A percentile compares a stretch with the other conserved stretches of the same genome.
phyloP scores from a whole-genome alignment of 2,797 vertebrate species.

The Allobates femoralis region DNA sequence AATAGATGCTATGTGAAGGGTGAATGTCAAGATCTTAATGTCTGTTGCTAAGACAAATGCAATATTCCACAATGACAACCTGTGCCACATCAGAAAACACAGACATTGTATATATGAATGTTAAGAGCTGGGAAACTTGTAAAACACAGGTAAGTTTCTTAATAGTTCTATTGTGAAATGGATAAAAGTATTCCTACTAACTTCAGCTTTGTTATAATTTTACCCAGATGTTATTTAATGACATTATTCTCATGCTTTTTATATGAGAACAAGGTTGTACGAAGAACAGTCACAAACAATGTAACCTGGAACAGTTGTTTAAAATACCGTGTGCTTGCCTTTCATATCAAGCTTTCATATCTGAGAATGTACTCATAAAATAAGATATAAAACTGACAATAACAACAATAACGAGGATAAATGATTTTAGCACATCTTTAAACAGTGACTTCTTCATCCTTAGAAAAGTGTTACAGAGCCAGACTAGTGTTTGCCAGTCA shows the following conservation, averaged over 20 bases:
- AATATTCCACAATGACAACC: too few relatives aligned
- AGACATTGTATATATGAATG: too few relatives aligned
- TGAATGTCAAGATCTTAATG: too few relatives aligned
- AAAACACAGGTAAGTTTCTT: not conserved
- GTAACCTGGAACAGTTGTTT: not conserved
- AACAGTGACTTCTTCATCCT: constrained; percentile 4
- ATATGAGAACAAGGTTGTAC: not conserved
- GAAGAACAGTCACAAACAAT: not conserved
- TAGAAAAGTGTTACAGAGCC: not conserved
- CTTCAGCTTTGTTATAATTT: not conserved
- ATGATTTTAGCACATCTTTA: constrained; percentile 22
- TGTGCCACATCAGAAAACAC: too few relatives aligned
- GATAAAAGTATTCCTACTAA: not conserved
- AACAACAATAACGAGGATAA: not conserved
- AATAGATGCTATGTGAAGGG: too few relatives aligned
- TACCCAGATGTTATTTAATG: not conserved
- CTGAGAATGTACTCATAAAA: constrained; percentile 5
- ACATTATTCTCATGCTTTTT: not conserved
- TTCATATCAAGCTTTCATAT: constrained; percentile 4
- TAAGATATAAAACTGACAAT: constrained; percentile 18
- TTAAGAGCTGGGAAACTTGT: not conserved
- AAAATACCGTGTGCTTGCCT: not conserved
- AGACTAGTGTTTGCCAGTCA: not conserved
- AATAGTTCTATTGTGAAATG: not conserved
- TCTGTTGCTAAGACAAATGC: too few relatives aligned